These are phyloP conservation scores for Conchocele bisecta DNA, from an alignment of 2,888 invertebrate species.

Conservation along the genomic window DNA sequence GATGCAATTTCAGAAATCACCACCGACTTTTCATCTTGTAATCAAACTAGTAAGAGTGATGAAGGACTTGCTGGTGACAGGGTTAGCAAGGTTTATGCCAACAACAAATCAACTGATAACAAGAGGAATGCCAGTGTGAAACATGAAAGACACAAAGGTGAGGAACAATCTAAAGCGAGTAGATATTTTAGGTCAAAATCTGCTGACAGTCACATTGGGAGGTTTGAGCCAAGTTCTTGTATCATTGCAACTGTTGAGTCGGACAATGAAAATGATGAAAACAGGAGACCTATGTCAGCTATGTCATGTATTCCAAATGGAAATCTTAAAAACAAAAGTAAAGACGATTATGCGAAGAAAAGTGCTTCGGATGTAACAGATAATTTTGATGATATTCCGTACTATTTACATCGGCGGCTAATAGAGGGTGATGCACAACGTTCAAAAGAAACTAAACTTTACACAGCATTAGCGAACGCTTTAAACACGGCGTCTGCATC, in stretches of 20 bases:
- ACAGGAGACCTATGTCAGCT: neutral
- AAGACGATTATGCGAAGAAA: neutral
- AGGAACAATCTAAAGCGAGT: too few relatives aligned
- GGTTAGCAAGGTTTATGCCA: too few relatives aligned
- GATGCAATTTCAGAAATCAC: too few relatives aligned
- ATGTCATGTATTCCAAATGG: slow-evolving; percentile 10
- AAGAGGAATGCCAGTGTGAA: too few relatives aligned
- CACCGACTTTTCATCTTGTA: too few relatives aligned
- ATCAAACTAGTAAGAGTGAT: too few relatives aligned
- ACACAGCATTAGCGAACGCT: slow-evolving; percentile 57
- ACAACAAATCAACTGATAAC: too few relatives aligned
- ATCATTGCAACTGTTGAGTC: slow-evolving; percentile 49
- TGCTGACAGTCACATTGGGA: too few relatives aligned
- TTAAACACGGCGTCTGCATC: slow-evolving; percentile 25
- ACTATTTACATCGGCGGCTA: slow-evolving; percentile 64
- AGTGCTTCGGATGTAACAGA: slow-evolving; percentile 43
- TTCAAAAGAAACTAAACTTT: slow-evolving; percentile 54
- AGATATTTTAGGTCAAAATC: too few relatives aligned
- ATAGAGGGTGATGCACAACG: slow-evolving; percentile 53
- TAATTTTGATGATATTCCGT: slow-evolving; percentile 80
- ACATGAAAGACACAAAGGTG: too few relatives aligned
- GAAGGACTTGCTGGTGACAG: too few relatives aligned
- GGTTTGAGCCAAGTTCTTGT: slow-evolving; percentile 57
- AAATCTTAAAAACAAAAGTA: neutral
- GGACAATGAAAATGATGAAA: neutral